phyloP scores from a whole-genome alignment of 2,113 vertebrate species.

The Lonchura striata region DNA sequence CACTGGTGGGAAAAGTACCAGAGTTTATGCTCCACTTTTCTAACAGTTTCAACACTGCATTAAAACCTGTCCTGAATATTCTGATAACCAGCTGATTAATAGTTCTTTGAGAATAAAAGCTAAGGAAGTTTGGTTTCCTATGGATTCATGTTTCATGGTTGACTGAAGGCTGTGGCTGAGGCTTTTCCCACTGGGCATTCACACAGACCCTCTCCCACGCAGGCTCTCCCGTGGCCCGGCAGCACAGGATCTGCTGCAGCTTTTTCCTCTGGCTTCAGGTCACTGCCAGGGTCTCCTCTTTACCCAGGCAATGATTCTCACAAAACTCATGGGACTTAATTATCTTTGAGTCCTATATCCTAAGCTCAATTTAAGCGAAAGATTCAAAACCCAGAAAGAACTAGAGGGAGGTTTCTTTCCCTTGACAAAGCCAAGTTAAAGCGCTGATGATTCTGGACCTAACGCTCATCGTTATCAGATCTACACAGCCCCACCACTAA shows the following conservation, averaged over 20 bases:
- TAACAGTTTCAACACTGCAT: constrained; percentile 18
- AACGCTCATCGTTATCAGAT: accelerated
- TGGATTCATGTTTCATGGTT: neutral
- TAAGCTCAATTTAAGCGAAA: neutral
- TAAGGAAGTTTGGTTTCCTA: constrained; percentile 56
- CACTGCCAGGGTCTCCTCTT: constrained; percentile 10
- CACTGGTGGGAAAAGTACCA: neutral
- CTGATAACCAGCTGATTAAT: constrained; percentile 58
- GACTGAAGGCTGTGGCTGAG: neutral
- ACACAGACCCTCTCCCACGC: neutral
- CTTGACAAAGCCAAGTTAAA: neutral
- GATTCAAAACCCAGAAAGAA: neutral
- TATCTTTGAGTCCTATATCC: neutral
- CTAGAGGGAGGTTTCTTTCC: neutral
- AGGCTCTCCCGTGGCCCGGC: neutral
- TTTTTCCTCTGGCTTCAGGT: neutral
- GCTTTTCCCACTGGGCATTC: constrained; percentile 12
- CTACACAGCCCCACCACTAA: neutral
- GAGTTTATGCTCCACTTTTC: neutral
- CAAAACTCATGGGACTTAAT: neutral
- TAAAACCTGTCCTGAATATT: neutral
- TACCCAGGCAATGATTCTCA: neutral
- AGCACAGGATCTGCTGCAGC: neutral
- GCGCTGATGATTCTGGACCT: neutral
- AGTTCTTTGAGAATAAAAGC: constrained; percentile 37